These are phyloP conservation scores for Peucedramus taeniatus DNA, from an alignment of 2,113 vertebrate species.

Conservation along the genomic window DNA sequence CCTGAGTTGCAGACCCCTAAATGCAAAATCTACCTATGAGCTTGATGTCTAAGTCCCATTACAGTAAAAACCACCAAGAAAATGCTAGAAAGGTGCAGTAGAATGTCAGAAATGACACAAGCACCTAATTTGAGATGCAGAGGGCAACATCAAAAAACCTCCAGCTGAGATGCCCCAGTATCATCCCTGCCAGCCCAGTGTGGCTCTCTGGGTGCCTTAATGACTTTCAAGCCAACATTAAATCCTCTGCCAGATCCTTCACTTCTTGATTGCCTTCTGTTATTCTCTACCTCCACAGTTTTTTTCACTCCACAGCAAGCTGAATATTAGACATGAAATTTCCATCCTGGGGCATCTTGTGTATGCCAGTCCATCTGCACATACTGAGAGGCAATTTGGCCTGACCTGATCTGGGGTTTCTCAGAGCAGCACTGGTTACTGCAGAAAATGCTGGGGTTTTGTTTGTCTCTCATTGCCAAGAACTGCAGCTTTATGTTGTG, in stretches of 20 bases:
- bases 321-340: background rate
- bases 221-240: background rate
- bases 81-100: background rate
- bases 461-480: background rate
- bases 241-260: background rate
- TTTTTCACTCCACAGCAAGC: background rate
- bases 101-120: background rate
- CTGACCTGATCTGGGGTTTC: background rate
- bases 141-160: background rate
- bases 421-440: background rate
- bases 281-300: background rate
- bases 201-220: background rate
- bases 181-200: background rate
- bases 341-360: background rate
- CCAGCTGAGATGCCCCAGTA: background rate
- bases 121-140: background rate
- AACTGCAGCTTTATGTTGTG: background rate
- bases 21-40: background rate
- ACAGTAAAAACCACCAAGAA: background rate
- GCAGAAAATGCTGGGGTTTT: background rate
- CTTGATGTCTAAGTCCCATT: background rate
- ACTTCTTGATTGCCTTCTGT: background rate
- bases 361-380: background rate
- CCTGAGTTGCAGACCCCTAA: background rate
- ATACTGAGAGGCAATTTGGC: background rate